Conservation (phyloP, 2,888 invertebrate genomes). For the Micoletzkya japonica region DNA sequence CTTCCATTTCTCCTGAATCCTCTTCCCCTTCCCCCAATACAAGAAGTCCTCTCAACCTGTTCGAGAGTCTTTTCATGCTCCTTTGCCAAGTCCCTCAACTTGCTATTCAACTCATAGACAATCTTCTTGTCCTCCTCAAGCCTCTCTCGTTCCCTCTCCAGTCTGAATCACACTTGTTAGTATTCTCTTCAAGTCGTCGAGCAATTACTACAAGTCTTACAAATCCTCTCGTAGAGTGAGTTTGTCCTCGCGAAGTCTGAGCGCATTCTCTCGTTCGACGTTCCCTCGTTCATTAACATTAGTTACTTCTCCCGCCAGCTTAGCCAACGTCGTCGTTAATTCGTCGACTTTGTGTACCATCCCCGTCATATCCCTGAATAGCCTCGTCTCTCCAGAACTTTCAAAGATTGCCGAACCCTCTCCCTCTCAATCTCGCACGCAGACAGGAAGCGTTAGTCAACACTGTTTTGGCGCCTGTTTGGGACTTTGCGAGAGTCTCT, state of each 20-base stretch:
- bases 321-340: conserved; percentile 34
- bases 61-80: conserved; percentile 42
- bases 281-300: conserved; percentile 22
- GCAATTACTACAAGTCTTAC: conserved; percentile 28
- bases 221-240: conserved; percentile 36
- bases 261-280: conserved; percentile 31
- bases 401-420: no score
- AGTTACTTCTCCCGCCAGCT: conserved; percentile 36
- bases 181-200: not conserved
- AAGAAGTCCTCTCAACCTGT: conserved; percentile 25
- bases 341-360: conserved; percentile 44
- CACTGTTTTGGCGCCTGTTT: not conserved
- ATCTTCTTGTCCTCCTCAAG: conserved; percentile 45
- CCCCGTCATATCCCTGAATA: conserved; percentile 25
- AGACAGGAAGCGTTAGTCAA: not conserved
- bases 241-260: conserved; percentile 36
- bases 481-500: not conserved
- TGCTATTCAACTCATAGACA: conserved; percentile 47
- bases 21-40: not conserved
- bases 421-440: no score
- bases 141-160: conserved; percentile 31
- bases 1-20: conserved; percentile 45
- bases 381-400: no score
- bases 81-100: conserved; percentile 40
- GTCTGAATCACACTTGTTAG: conserved; percentile 27